Conservation (phyloP, 1,140 invertebrate genomes). For the Papilio helenus region DNA sequence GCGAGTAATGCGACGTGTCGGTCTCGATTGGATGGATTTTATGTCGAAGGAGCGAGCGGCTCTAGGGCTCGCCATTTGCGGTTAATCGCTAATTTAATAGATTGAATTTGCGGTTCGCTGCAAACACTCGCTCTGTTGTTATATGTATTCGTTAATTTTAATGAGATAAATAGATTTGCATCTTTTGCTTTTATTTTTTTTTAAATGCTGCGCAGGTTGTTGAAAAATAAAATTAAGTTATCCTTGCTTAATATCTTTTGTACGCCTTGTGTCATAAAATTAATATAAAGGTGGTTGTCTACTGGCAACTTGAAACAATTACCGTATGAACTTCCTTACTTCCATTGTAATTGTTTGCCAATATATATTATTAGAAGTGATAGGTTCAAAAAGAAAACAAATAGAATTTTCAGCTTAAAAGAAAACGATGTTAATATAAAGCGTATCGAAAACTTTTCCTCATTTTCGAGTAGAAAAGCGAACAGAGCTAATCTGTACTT, state of each 20-base stretch:
- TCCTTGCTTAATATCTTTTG: too few relatives aligned
- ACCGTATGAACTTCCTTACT: too few relatives aligned
- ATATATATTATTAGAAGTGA: background rate
- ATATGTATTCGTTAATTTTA: conserved; percentile 4
- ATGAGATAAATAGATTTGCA: background rate
- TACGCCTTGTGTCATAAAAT: too few relatives aligned
- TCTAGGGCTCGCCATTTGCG: conserved; percentile 59
- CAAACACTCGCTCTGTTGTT: background rate
- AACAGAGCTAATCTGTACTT: conserved; percentile 77
- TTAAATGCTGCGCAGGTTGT: too few relatives aligned
- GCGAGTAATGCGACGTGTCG: conserved; percentile 75
- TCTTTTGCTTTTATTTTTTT: background rate
- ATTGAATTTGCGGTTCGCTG: conserved; percentile 57
- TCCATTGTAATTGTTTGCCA: background rate
- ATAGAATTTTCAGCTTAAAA: conserved; percentile 6
- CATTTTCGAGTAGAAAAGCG: conserved; percentile 66
- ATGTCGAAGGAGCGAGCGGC: conserved; percentile 64
- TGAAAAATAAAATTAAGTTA: too few relatives aligned
- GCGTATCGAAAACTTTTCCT: conserved; percentile 58
- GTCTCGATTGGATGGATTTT: conserved; percentile 78
- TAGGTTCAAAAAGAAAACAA: background rate
- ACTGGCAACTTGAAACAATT: too few relatives aligned
- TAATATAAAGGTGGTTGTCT: too few relatives aligned
- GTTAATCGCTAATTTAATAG: conserved; percentile 68
- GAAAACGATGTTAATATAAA: conserved; percentile 3